phyloP scores from a whole-genome alignment of 1,140 invertebrate genomes.

The Phocides pigmalion region DNA sequence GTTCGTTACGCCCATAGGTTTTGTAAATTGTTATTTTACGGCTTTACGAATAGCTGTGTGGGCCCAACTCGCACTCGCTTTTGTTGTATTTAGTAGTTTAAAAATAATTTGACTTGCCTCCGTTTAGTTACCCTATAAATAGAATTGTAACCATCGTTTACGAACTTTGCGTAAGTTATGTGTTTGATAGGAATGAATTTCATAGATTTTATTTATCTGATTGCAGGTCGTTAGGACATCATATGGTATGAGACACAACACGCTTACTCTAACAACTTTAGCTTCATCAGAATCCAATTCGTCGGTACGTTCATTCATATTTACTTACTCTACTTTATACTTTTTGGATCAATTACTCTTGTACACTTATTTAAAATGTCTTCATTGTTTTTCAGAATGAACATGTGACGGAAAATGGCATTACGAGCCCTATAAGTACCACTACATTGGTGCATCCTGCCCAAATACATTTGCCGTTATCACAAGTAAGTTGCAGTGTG shows the following conservation, averaged over 20 bases:
- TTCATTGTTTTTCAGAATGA: conserved; percentile 57
- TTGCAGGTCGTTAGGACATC: conserved; percentile 67
- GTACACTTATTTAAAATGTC: neutral
- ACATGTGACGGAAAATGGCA: conserved; percentile 56
- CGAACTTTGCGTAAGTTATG: no score
- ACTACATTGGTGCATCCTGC: conserved; percentile 71
- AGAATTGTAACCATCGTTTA: no score
- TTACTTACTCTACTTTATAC: no score
- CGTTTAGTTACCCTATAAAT: no score
- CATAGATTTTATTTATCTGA: conserved; percentile 2
- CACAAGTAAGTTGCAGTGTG: conserved; percentile 71
- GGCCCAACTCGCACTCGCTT: no score
- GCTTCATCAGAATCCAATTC: conserved; percentile 56
- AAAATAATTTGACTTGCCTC: no score
- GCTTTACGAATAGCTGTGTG: no score
- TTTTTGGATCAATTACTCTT: no score
- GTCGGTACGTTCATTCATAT: conserved; percentile 41
- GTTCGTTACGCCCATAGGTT: no score
- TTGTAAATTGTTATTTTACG: no score
- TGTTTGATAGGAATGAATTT: no score
- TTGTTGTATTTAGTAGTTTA: no score
- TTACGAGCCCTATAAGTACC: conserved; percentile 55
- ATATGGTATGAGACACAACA: conserved; percentile 68
- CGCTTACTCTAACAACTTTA: conserved; percentile 68
- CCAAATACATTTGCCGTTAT: conserved; percentile 75